phyloP scores from a whole-genome alignment of 2,113 vertebrate genomes.

The Otus sunia region DNA sequence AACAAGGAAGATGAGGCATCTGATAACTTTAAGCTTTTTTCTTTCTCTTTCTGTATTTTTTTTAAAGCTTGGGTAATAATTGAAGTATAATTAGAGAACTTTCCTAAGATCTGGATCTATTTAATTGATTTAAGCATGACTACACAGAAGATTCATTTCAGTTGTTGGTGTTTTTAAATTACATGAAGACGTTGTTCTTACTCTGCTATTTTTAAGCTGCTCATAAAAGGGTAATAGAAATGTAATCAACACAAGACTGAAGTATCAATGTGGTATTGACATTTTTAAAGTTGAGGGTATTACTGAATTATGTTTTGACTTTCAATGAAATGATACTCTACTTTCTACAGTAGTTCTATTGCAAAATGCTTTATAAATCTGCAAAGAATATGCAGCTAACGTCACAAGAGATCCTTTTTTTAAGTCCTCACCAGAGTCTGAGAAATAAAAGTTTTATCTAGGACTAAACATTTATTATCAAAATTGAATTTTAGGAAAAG shows the following conservation, averaged over 20 bases:
- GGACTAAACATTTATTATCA: background rate
- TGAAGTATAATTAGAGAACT: conserved; percentile 40
- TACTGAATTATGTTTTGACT: background rate
- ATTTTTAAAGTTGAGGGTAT: background rate
- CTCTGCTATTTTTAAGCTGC: background rate
- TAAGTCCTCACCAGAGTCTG: background rate
- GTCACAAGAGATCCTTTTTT: background rate
- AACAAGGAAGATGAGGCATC: conserved; percentile 18
- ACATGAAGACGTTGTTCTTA: background rate
- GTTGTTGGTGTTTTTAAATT: background rate
- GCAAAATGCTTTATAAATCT: background rate
- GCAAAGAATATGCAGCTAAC: background rate
- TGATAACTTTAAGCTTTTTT: conserved; percentile 7
- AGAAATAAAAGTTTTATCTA: background rate
- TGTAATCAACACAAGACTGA: background rate
- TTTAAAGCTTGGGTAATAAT: background rate
- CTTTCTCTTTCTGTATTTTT: background rate
- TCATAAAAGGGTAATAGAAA: conserved; percentile 1
- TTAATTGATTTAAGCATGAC: conserved; percentile 46
- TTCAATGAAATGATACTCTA: background rate
- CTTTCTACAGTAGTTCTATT: background rate
- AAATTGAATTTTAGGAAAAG: background rate
- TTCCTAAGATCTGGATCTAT: conserved; percentile 29
- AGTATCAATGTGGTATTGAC: background rate
- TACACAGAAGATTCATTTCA: conserved; percentile 2